These are phyloP conservation scores for Caenorhabditis briggsae DNA, from an alignment of 1,140 invertebrate genomes.

Conservation along the genomic window DNA sequence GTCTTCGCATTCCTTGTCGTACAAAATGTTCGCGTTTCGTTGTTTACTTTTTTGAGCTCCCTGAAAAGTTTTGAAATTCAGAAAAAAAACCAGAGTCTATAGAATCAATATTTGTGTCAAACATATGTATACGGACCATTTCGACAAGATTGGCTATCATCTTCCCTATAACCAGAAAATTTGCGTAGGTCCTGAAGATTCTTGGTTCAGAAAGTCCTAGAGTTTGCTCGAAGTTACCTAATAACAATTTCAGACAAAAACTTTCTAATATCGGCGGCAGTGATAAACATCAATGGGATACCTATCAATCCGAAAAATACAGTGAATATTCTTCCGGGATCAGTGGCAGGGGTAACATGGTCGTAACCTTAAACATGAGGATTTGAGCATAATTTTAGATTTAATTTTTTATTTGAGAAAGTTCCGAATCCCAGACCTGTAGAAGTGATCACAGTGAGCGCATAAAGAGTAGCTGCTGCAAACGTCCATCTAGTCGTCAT, in stretches of 20 bases:
- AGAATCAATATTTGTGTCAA: conserved; percentile 74
- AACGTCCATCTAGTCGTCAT: conserved; percentile 79
- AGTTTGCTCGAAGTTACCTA: conserved; percentile 1
- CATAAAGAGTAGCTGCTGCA: conserved; percentile 79
- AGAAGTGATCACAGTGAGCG: conserved; percentile 80
- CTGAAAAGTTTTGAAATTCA: conserved; percentile 12
- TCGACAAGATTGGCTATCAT: conserved; percentile 73
- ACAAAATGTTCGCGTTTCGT: conserved; percentile 62
- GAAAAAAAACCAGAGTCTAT: conserved; percentile 70
- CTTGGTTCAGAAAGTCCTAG: neutral
- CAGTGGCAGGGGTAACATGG: conserved; percentile 79
- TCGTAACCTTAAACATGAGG: conserved; percentile 78
- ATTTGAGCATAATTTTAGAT: no score
- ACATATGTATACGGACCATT: conserved; percentile 72
- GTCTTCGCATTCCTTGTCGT: conserved; percentile 71
- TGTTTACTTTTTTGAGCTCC: conserved; percentile 68
- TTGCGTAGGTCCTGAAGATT: conserved; percentile 69
- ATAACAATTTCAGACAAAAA: conserved; percentile 78
- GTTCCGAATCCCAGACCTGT: conserved; percentile 75
- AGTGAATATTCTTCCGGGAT: conserved; percentile 79
- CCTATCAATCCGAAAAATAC: conserved; percentile 80
- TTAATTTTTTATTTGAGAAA: no score
- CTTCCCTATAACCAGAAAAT: conserved; percentile 71
- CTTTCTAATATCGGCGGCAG: conserved; percentile 79
- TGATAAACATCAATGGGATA: conserved; percentile 80